Base-by-base conservation (phyloP, 2,888 invertebrate species). In the Pantelozetes paolii region DNA sequence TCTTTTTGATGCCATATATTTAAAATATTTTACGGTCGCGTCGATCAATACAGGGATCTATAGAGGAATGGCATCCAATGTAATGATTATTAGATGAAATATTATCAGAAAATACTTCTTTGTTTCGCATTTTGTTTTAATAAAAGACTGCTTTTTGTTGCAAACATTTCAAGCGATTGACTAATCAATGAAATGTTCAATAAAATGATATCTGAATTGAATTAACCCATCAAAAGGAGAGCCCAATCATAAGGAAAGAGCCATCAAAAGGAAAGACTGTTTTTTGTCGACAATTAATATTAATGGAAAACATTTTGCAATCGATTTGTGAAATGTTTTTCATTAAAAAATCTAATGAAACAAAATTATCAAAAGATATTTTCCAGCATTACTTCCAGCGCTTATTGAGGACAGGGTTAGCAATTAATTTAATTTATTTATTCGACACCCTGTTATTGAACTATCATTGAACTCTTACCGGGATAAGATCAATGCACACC, bases 11-110 rank as follows among this genome's bases (percentile, higher is more conserved):
- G 54, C 26, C 23, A 26, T 54, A 54, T 54, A 54, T 54, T 54
- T 54, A 54, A 54, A 54, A 54, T 54, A 54, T 20, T 54, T 54
- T 23, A 54, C 54, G 54, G 54, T 54, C 54, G 23, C 26, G 23
- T 20, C 18, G 54, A 54, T 54, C 54, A 54, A 54, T 54, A 54
- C 9, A 54, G 36, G 36, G 26, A 26, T 2, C 5, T 23, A 23
- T 23, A 54, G 26, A 26, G 54, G 18, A 2, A 26, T 23, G 6
- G 13, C 11, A 54, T 11, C 23, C 23, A 9, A 26, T 26, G 11
- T 9, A 54, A 54, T 54, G 11, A 26, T 54, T 54, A 54, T 54
- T 26, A 26, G 26, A 23, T 54, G 26, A 54, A 26, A 54, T 18
- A 54, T 15, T 54, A 54, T 26, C 26, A 54, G 23, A 26, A 54